These are phyloP conservation scores for Mormyrops attenuatus DNA, from an alignment of 2,797 vertebrate genomes.

Conservation along the genomic window DNA sequence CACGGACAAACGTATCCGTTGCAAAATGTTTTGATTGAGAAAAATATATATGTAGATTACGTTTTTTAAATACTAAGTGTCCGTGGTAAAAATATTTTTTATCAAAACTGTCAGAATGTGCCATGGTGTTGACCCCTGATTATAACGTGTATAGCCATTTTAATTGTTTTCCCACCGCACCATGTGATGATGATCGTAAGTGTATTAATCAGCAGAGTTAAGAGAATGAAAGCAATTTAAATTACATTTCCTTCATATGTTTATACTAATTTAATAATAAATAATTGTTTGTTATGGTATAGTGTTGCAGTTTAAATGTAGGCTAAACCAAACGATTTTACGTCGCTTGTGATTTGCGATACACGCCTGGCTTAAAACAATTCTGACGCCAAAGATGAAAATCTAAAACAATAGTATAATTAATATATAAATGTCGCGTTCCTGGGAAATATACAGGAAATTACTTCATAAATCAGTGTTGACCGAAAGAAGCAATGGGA, in stretches of 20 bases:
- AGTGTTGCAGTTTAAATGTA: background rate
- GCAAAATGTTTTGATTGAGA: background rate
- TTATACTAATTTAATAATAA: background rate
- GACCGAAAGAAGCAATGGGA: background rate
- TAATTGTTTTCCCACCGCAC: background rate
- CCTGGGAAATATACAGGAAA: slow-evolving; percentile 4
- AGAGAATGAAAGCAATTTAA: background rate
- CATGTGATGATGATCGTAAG: background rate
- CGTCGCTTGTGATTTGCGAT: background rate
- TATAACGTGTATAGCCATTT: background rate
- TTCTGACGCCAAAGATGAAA: background rate
- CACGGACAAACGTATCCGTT: background rate
- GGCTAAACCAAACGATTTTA: background rate
- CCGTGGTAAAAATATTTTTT: background rate
- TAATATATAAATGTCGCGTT: background rate
- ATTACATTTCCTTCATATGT: background rate
- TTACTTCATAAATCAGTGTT: slow-evolving; percentile 21
- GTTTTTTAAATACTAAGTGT: background rate
- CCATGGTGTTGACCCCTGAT: background rate
- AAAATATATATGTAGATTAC: background rate
- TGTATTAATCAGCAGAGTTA: background rate
- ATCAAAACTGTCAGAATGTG: background rate
- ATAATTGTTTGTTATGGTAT: background rate
- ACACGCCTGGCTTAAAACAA: background rate
- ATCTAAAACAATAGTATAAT: background rate